Percentiles rank a stretch among this genome's conserved stretches.
Conservation (phyloP, 1,140 invertebrate species). For the Ericerus pela region DNA sequence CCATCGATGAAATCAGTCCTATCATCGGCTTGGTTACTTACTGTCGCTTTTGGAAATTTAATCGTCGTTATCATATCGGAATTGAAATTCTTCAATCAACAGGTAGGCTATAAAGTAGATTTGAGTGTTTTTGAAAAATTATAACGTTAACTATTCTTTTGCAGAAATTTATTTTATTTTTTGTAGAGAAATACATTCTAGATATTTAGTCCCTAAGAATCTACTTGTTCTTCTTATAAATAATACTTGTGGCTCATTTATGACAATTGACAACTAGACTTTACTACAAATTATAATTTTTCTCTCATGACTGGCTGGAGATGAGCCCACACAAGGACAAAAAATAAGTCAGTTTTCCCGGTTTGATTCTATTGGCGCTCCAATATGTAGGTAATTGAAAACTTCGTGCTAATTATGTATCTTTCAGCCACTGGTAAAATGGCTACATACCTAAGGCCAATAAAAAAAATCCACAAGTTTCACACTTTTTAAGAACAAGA, state of each 20-base stretch:
- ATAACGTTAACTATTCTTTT: constrained; percentile 25
- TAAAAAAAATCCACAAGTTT: too few species aligned
- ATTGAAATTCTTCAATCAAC: constrained; percentile 34
- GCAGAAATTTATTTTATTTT: too few species aligned
- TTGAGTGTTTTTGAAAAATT: too few species aligned
- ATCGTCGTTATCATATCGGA: constrained; percentile 36
- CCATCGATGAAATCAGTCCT: constrained; percentile 39
- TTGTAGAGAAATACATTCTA: background rate
- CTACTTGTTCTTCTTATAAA: background rate
- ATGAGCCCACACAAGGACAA: too few species aligned
- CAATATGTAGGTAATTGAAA: too few species aligned
- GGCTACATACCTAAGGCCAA: too few species aligned
- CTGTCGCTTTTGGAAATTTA: constrained; percentile 35
- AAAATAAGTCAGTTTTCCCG: too few species aligned
- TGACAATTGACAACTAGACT: background rate
- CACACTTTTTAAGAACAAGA: too few species aligned
- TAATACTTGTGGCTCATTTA: background rate
- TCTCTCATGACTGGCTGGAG: too few species aligned
- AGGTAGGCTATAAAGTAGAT: constrained; percentile 31
- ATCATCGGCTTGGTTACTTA: constrained; percentile 34
- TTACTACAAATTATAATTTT: background rate
- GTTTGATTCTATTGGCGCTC: too few species aligned
- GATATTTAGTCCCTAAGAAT: background rate
- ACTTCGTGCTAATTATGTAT: too few species aligned
- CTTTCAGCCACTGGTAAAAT: too few species aligned